Evolutionary conservation across 2,888 invertebrate genomes (phyloP).

Genomic region (Melanotus villosus): DNA sequence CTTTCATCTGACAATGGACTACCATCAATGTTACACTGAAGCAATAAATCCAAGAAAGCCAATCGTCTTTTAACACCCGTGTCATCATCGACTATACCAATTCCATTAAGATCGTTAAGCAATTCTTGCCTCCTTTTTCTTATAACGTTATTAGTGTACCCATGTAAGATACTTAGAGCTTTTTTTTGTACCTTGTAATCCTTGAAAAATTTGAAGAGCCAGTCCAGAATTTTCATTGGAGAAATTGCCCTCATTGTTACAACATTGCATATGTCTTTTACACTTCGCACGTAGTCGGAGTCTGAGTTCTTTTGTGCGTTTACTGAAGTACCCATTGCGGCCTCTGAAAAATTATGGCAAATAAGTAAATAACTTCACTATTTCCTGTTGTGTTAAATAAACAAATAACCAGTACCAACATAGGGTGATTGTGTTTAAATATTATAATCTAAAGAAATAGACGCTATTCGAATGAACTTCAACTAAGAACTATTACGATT

Average conservation of each 20-base stretch:
- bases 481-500: no score
- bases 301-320: conserved; percentile 79
- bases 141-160: conserved; percentile 67
- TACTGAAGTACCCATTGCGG: conserved; percentile 80
- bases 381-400: no score
- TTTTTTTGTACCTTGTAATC: conserved; percentile 73
- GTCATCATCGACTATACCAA: background rate
- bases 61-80: conserved; percentile 70
- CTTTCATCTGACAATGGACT: conserved; percentile 72
- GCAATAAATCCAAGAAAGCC: no score
- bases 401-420: no score
- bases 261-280: conserved; percentile 70
- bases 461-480: no score
- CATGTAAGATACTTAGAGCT: conserved; percentile 68
- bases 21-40: conserved; percentile 72
- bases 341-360: conserved; percentile 21
- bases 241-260: conserved; percentile 54
- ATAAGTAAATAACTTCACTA: no score
- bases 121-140: background rate
- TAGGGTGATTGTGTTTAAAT: no score
- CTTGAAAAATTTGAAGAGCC: conserved; percentile 69
- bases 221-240: conserved; percentile 70
- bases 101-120: background rate
- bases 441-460: no score
- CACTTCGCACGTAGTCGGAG: conserved; percentile 80